Conservation (phyloP, 2,797 vertebrate genomes). For the Chlorospingus semifuscus region DNA sequence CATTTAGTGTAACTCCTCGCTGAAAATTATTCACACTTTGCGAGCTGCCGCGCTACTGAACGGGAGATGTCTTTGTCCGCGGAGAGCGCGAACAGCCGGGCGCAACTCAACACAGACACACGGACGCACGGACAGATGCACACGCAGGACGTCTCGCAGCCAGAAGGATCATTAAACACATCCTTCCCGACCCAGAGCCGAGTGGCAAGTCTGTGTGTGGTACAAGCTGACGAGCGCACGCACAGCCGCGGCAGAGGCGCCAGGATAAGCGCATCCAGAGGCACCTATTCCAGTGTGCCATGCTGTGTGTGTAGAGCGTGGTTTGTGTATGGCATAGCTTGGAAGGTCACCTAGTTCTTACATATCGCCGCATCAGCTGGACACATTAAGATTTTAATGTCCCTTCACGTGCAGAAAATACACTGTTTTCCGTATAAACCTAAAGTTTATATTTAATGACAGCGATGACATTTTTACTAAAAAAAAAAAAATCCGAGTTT, state of each 20-base stretch:
- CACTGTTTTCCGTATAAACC: not conserved
- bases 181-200: not conserved
- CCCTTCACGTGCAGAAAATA: not conserved
- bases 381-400: not conserved
- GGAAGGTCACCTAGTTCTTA: not conserved
- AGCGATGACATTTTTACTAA: not conserved
- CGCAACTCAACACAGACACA: not conserved
- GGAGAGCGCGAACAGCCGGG: slow-evolving; percentile 44
- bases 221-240: not conserved
- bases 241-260: not conserved
- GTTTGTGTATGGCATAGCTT: accelerated
- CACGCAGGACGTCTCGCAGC: not conserved
- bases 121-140: not conserved
- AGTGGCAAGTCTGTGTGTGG: not conserved
- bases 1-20: slow-evolving; percentile 84
- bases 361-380: not conserved
- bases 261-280: accelerated
- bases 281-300: not conserved
- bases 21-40: slow-evolving; percentile 91
- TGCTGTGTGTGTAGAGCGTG: accelerated
- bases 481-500: not conserved
- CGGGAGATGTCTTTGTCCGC: slow-evolving; percentile 58
- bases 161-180: not conserved
- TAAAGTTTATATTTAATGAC: not conserved
- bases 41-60: slow-evolving; percentile 64